Percentiles rank a stretch among this genome's conserved stretches.
phyloP scores from a whole-genome alignment of 2,888 invertebrate species.

The Drosophila nr. perissopoda region DNA sequence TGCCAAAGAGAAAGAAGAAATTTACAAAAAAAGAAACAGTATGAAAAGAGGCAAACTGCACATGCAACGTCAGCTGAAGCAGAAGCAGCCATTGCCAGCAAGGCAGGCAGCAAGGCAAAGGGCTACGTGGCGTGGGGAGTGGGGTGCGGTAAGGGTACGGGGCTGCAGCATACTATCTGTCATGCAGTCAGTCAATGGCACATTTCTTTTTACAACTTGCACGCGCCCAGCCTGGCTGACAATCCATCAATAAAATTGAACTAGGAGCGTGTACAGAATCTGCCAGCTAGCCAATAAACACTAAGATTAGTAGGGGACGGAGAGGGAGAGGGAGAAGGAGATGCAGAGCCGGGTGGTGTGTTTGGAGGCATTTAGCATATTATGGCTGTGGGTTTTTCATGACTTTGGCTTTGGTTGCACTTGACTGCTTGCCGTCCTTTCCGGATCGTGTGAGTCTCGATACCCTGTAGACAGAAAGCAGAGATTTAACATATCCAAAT shows the following conservation, averaged over 20 bases:
- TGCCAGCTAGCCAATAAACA: slow-evolving; percentile 52
- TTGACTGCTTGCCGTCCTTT: slow-evolving; percentile 58
- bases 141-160: not conserved
- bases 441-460: slow-evolving; percentile 16
- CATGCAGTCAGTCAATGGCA: slow-evolving; percentile 33
- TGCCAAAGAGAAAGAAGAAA: slow-evolving; percentile 21
- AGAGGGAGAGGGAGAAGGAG: not conserved
- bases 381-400: slow-evolving; percentile 61
- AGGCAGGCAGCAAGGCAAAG: slow-evolving; percentile 35
- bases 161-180: slow-evolving; percentile 23
- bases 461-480: slow-evolving; percentile 25
- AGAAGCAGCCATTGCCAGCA: slow-evolving; percentile 19
- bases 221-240: slow-evolving; percentile 45
- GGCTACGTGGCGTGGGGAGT: not conserved
- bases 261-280: slow-evolving; percentile 62
- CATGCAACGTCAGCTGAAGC: slow-evolving; percentile 64
- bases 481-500: not conserved
- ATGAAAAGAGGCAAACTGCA: slow-evolving; percentile 37
- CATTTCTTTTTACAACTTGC: slow-evolving; percentile 48
- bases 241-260: slow-evolving; percentile 75
- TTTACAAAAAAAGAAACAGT: not conserved
- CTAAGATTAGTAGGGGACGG: not conserved
- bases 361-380: slow-evolving; percentile 21
- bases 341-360: slow-evolving; percentile 18
- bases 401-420: slow-evolving; percentile 73